Base-by-base conservation (phyloP, 2,797 vertebrate species). In the Sebastes melanostomus region DNA sequence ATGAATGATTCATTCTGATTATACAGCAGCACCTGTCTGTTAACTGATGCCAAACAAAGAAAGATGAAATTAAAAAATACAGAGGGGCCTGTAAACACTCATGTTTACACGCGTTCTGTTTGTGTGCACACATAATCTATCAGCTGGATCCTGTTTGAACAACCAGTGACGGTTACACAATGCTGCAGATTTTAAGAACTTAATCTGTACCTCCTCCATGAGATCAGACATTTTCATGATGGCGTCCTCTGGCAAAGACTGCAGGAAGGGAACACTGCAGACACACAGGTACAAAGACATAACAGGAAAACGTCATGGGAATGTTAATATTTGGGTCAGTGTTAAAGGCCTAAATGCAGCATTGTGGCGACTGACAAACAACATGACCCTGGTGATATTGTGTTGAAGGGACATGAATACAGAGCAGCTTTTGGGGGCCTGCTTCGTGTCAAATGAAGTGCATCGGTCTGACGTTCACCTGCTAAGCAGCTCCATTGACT, bases 221-320 rank as follows among this genome's bases (percentile, higher is more conserved):
- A 93, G 89, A 85, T 94, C 94, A 54, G 89, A 94, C 77, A 94
- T 82, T 80, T 94, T 94, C 81, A 94, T 92, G 72, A 96, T 89
- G 77, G 90, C 83, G 66, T 95, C 92, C 58, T 95, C 94, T 25
- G 96, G 92, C 59, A 96, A 84, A 0, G 92, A 80, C 77, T 92
- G 88, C 69, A 96, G 89, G 62, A 93, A 93, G 61, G 96, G 93
- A 81, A 96, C 87, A 34, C 96, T 96, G 90, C 62, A 68, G 77
- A 89, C 52, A 83, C 65, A 91, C 66, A 81, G 61, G 81, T 25
- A 72, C 18, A 77, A 69, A 68, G 27, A 66, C 50, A 14, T n/a
- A 36, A 55, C 24, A 80, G 7, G 61, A 62, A 32, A 13, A 72
- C 30, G 36, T 62, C 25, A 62, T 16, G 14, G 22, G 14, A 25